These are phyloP conservation scores for Heterochromis multidens DNA, from an alignment of 2,113 vertebrate genomes.

Conservation along the genomic window DNA sequence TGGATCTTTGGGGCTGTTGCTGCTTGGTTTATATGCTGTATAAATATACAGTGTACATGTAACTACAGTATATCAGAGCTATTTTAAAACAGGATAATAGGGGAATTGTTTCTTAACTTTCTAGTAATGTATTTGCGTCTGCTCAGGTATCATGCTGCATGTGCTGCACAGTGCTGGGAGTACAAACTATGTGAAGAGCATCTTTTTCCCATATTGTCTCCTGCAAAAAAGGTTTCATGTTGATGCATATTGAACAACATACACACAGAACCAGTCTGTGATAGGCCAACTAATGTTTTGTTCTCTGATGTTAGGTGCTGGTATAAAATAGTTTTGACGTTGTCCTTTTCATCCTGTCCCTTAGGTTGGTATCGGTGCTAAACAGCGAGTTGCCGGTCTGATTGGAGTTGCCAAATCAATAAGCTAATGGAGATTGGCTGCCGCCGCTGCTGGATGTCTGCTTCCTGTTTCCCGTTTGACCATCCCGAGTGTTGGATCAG, in stretches of 20 bases:
- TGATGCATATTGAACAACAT: not conserved
- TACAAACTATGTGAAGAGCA: not conserved
- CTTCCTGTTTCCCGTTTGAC: slow-evolving; percentile 44
- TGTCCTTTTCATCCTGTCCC: not conserved
- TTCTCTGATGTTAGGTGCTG: not conserved
- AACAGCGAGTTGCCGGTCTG: not conserved
- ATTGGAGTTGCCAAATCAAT: slow-evolving; percentile 29
- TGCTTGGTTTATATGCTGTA: not conserved
- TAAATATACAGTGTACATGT: not conserved
- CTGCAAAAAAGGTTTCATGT: not conserved
- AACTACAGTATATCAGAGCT: not conserved
- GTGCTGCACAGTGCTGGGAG: not conserved
- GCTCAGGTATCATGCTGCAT: not conserved
- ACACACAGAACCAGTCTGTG: not conserved
- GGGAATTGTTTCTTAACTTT: not conserved
- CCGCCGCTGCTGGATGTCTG: slow-evolving; percentile 28
- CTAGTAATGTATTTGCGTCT: fast-evolving
- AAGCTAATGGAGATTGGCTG: slow-evolving; percentile 62
- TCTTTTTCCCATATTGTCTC: not conserved
- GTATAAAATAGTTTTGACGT: not conserved
- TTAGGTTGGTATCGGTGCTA: slow-evolving; percentile 38
- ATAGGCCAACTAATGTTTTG: not conserved
- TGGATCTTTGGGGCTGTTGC: not conserved
- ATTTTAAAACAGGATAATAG: no score
- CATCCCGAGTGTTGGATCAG: not conserved